A percentile compares a stretch with the other conserved stretches of the same genome.
Evolutionary conservation across 2,113 vertebrate species (phyloP).

Genomic region (Pitta sordida): DNA sequence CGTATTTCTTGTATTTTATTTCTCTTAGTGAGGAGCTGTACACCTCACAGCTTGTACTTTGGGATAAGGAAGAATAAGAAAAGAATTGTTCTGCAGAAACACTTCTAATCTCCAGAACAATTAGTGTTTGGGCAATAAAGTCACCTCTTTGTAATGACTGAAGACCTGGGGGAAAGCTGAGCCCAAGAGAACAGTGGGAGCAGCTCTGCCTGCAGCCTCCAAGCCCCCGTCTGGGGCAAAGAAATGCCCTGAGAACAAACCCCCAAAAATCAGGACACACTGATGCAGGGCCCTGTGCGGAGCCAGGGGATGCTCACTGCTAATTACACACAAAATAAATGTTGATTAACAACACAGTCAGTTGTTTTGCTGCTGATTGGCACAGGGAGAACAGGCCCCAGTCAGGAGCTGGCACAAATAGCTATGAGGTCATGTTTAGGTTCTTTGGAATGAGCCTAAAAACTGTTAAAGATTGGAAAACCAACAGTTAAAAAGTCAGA

Average conservation of each 20-base stretch:
- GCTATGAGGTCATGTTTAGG: not conserved
- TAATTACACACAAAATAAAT: not conserved
- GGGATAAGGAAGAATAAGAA: not conserved
- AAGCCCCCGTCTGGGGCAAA: fast-evolving
- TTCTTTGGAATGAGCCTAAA: not conserved
- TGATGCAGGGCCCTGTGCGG: fast-evolving
- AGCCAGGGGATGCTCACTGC: not conserved
- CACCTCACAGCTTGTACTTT: not conserved
- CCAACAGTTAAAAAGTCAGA: constrained; percentile 61
- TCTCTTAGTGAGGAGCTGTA: fast-evolving
- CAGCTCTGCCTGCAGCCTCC: not conserved
- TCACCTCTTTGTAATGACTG: not conserved
- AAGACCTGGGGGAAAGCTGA: not conserved
- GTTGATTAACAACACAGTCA: not conserved
- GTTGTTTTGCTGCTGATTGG: not conserved
- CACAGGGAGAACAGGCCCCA: not conserved
- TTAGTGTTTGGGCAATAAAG: not conserved
- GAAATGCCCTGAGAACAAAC: not conserved
- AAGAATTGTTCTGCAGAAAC: not conserved
- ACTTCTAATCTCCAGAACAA: not conserved
- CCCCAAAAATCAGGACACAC: not conserved
- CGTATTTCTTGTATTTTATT: fast-evolving
- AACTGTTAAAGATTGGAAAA: not conserved
- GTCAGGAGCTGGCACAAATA: not conserved
- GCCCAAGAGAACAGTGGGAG: not conserved